Evolutionary conservation across 2,113 vertebrate genomes (phyloP), one percentile per base, ranked within the genome.

Genomic region (Nannospalax galili): DNA sequence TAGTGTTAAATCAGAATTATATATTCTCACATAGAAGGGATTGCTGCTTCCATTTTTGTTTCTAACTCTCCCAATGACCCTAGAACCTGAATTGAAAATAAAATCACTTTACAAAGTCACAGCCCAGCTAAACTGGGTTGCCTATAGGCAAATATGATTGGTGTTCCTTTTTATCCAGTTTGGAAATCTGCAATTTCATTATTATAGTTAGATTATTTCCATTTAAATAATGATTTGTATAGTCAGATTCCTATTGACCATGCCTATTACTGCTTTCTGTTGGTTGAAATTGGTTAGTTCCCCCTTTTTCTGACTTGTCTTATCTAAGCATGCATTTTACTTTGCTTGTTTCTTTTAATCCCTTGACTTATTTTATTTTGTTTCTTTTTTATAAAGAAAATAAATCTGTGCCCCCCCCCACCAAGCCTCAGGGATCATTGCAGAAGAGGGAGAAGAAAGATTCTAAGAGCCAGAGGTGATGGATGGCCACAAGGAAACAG

Each of bases 61-160:
- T 52, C 11, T 52, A 52, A 52, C 11, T 52, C n/a, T n/a, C n/a
- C n/a, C n/a, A n/a, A n/a, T n/a, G n/a, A 64, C 37, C 22, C 35
- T 8, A 64, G n/a, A 94, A 84, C 87, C 64, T 91, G 77, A 19
- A 52, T 77, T 88, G 85, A 58, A 91, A 75, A 35, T 72, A 24
- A 92, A 95, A 45, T 90, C 4, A 82, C 89, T 93, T 95, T 84
- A 88, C 8, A 86, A 75, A 93, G 10, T 11, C 11, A 89, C 64
- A 94, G n/a, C 3, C 24, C 78, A 42, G 74, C 85, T 79, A 70
- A 86, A 37, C 19, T 79, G 32, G n/a, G 52, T 58, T 58, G n/a
- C 19, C 45, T 35, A 58, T 24, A 19, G 58, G 30, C 19, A 79
- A n/a, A 79, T 58, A 22, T 8, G 11, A 58, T 79, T 79, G 32